These are phyloP conservation scores for Seriola dumerili DNA, from an alignment of 2,113 vertebrate species.

Conservation along the genomic window DNA sequence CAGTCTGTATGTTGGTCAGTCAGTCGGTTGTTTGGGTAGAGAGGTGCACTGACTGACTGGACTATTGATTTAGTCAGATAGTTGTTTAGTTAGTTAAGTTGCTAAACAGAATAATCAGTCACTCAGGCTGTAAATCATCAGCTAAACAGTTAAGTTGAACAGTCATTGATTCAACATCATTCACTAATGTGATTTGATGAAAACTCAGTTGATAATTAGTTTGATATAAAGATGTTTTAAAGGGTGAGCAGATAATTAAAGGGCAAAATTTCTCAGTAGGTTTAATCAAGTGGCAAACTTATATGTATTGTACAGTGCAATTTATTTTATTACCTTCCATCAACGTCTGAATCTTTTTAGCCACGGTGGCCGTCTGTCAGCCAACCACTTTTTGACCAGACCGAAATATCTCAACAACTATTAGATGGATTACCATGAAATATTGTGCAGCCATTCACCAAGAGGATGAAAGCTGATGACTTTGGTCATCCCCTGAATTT, in stretches of 20 bases:
- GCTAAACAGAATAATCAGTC: background rate
- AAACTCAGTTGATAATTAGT: background rate
- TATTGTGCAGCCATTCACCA: too few species aligned
- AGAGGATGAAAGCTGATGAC: too few species aligned
- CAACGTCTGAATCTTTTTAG: background rate
- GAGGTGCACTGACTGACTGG: background rate
- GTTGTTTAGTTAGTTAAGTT: background rate
- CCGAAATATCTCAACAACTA: background rate
- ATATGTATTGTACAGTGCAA: background rate
- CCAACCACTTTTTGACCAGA: background rate
- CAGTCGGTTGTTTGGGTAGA: background rate
- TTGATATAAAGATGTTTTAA: background rate
- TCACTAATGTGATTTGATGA: background rate
- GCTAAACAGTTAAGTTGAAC: background rate
- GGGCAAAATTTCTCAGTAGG: background rate
- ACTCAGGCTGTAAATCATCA: slow-evolving; percentile 10
- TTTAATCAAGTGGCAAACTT: background rate
- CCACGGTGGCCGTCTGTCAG: background rate
- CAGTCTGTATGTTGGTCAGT: slow-evolving; percentile 13
- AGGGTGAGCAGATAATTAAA: background rate
- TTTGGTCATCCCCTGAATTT: too few species aligned
- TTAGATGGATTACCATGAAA: background rate
- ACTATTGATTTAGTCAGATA: background rate
- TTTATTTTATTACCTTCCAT: background rate
- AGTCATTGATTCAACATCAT: background rate